Base-by-base conservation (phyloP, 2,888 invertebrate species). In the Apantesis nais region DNA sequence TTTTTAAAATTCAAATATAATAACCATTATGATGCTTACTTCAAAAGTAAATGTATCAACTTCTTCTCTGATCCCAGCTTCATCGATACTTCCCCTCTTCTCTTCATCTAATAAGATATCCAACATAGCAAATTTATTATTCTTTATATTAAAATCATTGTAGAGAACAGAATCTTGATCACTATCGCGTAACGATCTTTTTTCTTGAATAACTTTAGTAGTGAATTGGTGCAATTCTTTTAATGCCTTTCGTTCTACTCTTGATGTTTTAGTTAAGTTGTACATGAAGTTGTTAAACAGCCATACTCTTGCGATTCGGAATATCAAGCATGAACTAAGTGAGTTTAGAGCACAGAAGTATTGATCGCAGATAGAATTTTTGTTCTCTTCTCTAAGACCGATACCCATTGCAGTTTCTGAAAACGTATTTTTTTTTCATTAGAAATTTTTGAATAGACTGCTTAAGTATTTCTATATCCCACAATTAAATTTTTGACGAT, bases 11-110 rank as follows among this genome's bases (percentile, higher is more conserved):
- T 39, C 5, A 9, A 14, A 41, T 12, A 41, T 9, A 14, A 2
- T 14, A 9, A 9, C 14, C 2, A 12, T 12, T 14, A 41, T 14
- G 16, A 41, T 41, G 16, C 85, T 89, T 84, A 96, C 96, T 87
- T 96, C 97, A 89, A 97, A 97, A 96, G 97, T 96, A 79, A 97
- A 97, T 0, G 97, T 97, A 77, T 97, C 96, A 0, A 97, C 96
- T 90, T 97, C 97, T 83, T 97, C 96, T 70, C 96, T 92, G 65
- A 97, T 96, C 69, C 96, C 96, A 41, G 94, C 85, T 77, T 96
- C 94, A 29, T 95, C 95, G 34, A 97, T 89, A 5, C 90, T 90
- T 1, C 96, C 96, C 74, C 96, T 93, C 63, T 95, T 92, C 76
- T 95, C 95, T 39, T 96, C 93, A 67, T 96, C 94, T 9, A 97